Percentiles rank a stretch among this genome's conserved stretches.
Conservation (phyloP, 92 coral and sea anemone species). For the Paragorgia papillata region DNA sequence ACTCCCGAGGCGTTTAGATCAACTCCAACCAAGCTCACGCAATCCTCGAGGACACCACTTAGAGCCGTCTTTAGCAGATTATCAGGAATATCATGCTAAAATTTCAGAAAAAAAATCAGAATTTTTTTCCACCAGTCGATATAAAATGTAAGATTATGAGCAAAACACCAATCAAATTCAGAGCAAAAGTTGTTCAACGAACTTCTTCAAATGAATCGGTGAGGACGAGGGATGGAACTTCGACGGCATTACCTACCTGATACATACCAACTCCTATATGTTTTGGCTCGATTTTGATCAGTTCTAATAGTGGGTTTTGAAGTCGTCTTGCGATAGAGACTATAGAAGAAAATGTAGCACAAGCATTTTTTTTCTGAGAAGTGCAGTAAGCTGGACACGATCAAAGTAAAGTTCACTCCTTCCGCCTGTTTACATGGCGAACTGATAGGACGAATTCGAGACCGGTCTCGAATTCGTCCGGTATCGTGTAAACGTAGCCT, state of each 20-base stretch:
- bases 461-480: no score
- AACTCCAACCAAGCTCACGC: conserved; percentile 95
- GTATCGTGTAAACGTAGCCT: no score
- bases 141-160: no score
- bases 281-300: conserved; percentile 92
- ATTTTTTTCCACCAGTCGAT: no score
- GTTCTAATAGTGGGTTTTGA: conserved; percentile 87
- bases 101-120: not conserved
- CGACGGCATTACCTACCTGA: conserved; percentile 60
- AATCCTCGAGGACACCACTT: conserved; percentile 89
- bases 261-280: conserved; percentile 98
- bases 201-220: no score
- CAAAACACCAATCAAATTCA: no score
- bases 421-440: no score
- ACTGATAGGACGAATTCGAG: no score
- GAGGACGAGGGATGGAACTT: not conserved
- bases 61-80: conserved; percentile 68
- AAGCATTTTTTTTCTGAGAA: not conserved
- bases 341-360: conserved; percentile 26
- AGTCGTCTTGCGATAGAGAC: conserved; percentile 92
- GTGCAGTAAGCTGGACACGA: no score
- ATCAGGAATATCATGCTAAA: conserved; percentile 97
- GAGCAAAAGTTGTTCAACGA: no score
- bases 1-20: conserved; percentile 91
- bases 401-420: no score